Conservation (phyloP, 2,797 vertebrate species). For the Labeo calbasu region DNA sequence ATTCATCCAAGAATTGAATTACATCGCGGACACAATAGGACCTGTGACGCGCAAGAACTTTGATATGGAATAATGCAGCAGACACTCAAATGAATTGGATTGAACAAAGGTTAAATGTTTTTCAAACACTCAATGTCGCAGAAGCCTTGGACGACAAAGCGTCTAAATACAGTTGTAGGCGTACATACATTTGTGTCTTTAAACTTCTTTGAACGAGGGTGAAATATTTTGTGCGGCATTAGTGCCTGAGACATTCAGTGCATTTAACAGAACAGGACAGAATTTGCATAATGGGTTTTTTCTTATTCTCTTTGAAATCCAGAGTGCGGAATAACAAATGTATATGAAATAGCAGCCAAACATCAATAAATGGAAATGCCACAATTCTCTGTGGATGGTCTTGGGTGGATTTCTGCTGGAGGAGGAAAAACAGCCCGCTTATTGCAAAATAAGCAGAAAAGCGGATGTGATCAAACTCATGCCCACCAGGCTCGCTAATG, state of each 20-base stretch:
- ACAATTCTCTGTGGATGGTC: constrained; percentile 79
- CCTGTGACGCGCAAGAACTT: constrained; percentile 42
- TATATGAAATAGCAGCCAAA: constrained; percentile 82
- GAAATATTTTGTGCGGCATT: constrained; percentile 77
- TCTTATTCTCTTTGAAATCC: constrained; percentile 85
- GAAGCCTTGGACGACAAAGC: constrained; percentile 46
- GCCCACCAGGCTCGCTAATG: constrained; percentile 73
- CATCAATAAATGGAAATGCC: constrained; percentile 84
- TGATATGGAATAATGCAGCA: constrained; percentile 33
- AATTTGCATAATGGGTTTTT: constrained; percentile 83
- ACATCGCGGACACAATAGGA: constrained; percentile 46
- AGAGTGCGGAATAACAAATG: constrained; percentile 82
- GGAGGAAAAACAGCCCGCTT: constrained; percentile 76
- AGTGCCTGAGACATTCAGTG: constrained; percentile 76
- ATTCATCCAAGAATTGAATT: constrained; percentile 53
- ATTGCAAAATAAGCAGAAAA: constrained; percentile 80
- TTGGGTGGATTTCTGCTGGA: constrained; percentile 74
- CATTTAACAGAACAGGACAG: constrained; percentile 80
- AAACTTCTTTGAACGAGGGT: constrained; percentile 55
- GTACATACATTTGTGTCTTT: constrained; percentile 34
- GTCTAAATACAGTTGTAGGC: constrained; percentile 31
- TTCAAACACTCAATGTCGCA: constrained; percentile 48
- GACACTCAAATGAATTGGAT: constrained; percentile 39
- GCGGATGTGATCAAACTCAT: constrained; percentile 72
- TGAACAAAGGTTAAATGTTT: constrained; percentile 53